phyloP scores from a whole-genome alignment of 2,888 invertebrate species.

The Chymomyza procnemis region DNA sequence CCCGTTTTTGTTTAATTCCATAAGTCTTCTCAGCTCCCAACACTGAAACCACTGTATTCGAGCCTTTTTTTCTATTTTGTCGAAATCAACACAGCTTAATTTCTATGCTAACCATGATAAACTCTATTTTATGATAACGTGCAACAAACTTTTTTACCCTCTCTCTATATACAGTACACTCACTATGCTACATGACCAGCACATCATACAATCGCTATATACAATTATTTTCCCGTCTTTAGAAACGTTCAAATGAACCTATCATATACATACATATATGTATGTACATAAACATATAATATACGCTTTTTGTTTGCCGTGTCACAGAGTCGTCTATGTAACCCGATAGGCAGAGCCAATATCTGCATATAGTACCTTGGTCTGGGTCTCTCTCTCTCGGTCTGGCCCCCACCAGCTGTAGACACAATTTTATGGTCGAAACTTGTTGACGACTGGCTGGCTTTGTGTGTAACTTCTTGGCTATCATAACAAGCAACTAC shows the following conservation, averaged over 20 bases:
- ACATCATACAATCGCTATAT: not conserved
- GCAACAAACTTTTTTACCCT: slow-evolving; percentile 10
- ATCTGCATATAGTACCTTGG: not conserved
- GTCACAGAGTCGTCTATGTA: not conserved
- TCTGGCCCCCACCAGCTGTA: not conserved
- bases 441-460: slow-evolving; percentile 1
- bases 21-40: not conserved
- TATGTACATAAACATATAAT: not conserved
- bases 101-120: slow-evolving; percentile 72
- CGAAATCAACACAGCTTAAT: slow-evolving; percentile 52
- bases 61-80: slow-evolving; percentile 9
- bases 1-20: not conserved
- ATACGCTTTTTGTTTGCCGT: not conserved
- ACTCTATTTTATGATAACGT: slow-evolving; percentile 67
- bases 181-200: slow-evolving; percentile 9
- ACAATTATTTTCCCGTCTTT: not conserved
- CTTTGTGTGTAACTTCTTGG: not conserved
- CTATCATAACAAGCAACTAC: slow-evolving; percentile 56
- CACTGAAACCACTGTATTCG: slow-evolving; percentile 28
- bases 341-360: not conserved
- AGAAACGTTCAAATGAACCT: not conserved
- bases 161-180: slow-evolving; percentile 24
- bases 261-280: not conserved
- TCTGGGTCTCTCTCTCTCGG: not conserved
- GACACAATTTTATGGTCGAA: not conserved